phyloP scores from a whole-genome alignment of 2,888 invertebrate species.

The Chironomus riparius region DNA sequence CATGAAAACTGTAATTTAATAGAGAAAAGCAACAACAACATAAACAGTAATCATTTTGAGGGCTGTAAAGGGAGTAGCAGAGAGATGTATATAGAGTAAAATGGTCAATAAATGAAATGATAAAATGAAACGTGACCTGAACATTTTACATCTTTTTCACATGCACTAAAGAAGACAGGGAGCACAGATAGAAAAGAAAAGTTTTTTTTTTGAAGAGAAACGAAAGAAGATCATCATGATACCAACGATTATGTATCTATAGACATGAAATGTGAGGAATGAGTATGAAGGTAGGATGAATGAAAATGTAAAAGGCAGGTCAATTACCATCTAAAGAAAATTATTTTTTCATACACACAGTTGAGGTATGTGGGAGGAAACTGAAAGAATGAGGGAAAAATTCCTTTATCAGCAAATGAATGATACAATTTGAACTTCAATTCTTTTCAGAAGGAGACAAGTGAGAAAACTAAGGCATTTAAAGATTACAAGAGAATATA shows the following conservation, averaged over 20 bases:
- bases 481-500: neutral
- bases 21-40: too few species aligned
- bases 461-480: neutral
- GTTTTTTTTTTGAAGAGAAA: neutral
- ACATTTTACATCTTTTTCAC: constrained; percentile 9
- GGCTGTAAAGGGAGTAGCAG: neutral
- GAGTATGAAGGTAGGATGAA: neutral
- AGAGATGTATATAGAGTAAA: neutral
- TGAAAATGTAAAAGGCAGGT: neutral
- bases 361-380: too few species aligned
- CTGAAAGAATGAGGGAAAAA: neutral
- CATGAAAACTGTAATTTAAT: too few species aligned
- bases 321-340: constrained; percentile 3
- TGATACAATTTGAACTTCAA: constrained; percentile 3
- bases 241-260: neutral
- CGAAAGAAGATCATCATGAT: neutral
- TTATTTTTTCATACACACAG: too few species aligned
- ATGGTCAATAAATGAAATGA: constrained; percentile 23
- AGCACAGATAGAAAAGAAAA: neutral
- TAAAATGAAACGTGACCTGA: constrained; percentile 24
- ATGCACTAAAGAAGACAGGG: neutral
- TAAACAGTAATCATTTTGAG: neutral
- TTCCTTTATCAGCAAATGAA: neutral
- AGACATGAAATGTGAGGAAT: neutral
- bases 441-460: neutral